Evolutionary conservation across 2,113 vertebrate species (phyloP).

Genomic region (Chrysemys picta): DNA sequence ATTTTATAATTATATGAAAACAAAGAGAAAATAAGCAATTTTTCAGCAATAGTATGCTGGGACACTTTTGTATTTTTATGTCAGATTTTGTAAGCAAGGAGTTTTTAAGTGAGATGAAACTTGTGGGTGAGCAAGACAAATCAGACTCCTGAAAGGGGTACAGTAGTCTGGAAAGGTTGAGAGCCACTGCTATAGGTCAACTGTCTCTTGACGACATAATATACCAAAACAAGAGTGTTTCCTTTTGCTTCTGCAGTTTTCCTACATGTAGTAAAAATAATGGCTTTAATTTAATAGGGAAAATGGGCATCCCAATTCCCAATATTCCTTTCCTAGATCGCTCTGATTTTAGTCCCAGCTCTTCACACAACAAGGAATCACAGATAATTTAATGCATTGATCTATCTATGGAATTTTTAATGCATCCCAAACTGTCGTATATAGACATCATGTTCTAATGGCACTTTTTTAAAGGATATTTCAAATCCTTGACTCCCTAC

Average conservation of each 20-base stretch:
- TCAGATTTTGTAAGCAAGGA: no score
- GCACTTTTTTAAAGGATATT: slow-evolving; percentile 5
- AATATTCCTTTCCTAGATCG: background rate
- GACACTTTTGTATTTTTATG: no score
- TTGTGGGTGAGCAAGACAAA: no score
- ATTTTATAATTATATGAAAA: no score
- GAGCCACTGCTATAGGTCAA: background rate
- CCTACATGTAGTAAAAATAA: background rate
- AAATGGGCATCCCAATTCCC: background rate
- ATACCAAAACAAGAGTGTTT: background rate
- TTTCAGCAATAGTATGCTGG: no score
- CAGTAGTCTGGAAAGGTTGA: no score
- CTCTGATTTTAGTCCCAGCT: background rate
- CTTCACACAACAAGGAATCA: background rate
- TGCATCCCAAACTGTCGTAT: background rate
- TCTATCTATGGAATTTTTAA: background rate
- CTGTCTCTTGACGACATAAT: background rate
- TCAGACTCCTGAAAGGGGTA: no score
- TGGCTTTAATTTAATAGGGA: background rate
- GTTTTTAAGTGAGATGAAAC: no score
- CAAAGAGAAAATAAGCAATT: no score
- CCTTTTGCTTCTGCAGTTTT: background rate
- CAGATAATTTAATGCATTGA: background rate
- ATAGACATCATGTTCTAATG: background rate
- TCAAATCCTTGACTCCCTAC: background rate